Evolutionary conservation across 2,888 invertebrate genomes (phyloP).

Genomic region (Ormyrus pomaceus): DNA sequence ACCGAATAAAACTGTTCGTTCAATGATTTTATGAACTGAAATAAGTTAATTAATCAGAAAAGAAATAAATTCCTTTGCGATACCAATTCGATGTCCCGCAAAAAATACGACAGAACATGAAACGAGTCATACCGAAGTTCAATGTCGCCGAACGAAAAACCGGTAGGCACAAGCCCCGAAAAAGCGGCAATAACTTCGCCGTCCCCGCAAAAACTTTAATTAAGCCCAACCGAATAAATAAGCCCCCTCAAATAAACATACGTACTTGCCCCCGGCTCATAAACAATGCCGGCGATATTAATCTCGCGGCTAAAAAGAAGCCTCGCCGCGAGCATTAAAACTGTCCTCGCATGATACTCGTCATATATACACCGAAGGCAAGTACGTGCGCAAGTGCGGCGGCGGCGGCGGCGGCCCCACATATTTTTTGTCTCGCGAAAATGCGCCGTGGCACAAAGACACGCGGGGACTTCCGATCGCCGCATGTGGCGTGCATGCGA

Average conservation of each 20-base stretch:
- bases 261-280: constrained; percentile 9
- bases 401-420: constrained; percentile 1
- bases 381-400: not conserved
- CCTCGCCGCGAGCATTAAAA: constrained; percentile 26
- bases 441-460: constrained; percentile 1
- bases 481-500: constrained; percentile 17
- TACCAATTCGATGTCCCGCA: too few relatives aligned
- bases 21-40: too few relatives aligned
- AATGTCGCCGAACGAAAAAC: not conserved
- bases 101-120: too few relatives aligned
- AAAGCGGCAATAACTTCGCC: constrained; percentile 16
- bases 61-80: too few relatives aligned
- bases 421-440: constrained; percentile 29
- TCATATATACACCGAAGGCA: not conserved
- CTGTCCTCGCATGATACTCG: constrained; percentile 13
- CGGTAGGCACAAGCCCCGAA: not conserved
- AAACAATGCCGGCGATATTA: constrained; percentile 46
- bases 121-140: too few relatives aligned
- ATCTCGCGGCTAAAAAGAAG: constrained; percentile 24
- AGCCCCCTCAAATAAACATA: constrained; percentile 2
- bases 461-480: constrained; percentile 8
- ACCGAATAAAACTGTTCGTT: too few relatives aligned
- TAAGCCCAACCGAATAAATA: constrained; percentile 32
- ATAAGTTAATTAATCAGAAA: too few relatives aligned
- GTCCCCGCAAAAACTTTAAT: constrained; percentile 47